These are phyloP conservation scores for Stegodyphus mimosarum DNA, from an alignment of 1,140 invertebrate genomes.

Conservation along the genomic window DNA sequence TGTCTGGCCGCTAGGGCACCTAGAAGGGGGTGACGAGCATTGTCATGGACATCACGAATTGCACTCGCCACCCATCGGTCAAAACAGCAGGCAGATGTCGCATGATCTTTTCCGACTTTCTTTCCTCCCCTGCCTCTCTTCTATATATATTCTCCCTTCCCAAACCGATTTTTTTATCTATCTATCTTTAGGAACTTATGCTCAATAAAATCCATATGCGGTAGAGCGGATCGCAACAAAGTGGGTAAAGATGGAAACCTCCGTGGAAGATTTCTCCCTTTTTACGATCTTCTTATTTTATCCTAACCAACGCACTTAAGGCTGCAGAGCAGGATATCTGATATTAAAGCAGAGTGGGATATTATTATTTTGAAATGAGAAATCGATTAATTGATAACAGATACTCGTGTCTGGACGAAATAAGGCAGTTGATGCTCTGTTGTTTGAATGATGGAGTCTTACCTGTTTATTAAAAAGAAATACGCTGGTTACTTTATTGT, in stretches of 20 bases:
- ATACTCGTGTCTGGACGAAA: no score
- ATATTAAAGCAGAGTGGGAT: no score
- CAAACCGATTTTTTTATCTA: background rate
- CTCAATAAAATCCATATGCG: constrained; percentile 44
- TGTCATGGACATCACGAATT: constrained; percentile 25
- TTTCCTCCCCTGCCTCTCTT: background rate
- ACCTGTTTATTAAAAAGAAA: no score
- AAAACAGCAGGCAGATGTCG: constrained; percentile 41
- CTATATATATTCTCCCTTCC: background rate
- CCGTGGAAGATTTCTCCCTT: background rate
- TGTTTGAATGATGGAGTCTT: no score
- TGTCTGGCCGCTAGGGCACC: no score
- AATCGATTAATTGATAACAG: no score
- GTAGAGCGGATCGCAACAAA: background rate
- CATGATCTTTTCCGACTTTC: constrained; percentile 35
- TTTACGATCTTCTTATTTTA: background rate
- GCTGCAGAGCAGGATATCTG: no score
- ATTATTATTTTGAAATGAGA: no score
- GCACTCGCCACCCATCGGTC: constrained; percentile 40
- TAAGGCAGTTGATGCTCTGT: no score
- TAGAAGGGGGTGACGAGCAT: background rate
- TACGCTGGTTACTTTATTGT: no score
- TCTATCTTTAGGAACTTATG: constrained; percentile 34
- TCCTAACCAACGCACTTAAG: no score
- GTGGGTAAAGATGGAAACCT: background rate